These are phyloP conservation scores for Spheniscus humboldti DNA, from an alignment of 2,797 vertebrate species.

Conservation along the genomic window DNA sequence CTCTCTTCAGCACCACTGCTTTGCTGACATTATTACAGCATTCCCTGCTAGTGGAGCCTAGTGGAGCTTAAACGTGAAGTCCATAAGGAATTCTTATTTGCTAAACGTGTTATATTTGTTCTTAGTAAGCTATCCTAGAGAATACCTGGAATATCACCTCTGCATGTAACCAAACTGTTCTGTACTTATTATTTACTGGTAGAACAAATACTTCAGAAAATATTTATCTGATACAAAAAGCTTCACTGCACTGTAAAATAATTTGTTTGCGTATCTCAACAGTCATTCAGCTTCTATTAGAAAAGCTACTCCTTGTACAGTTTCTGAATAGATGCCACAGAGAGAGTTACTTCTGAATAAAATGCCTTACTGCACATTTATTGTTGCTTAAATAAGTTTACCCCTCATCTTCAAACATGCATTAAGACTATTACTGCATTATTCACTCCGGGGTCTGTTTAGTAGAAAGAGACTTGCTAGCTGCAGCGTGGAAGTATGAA, in stretches of 20 bases:
- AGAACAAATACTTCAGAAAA: not conserved
- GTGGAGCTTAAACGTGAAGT: not conserved
- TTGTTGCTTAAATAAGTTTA: not conserved
- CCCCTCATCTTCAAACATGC: not conserved
- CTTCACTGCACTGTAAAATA: not conserved
- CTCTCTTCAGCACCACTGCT: not conserved
- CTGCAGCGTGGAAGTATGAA: not conserved
- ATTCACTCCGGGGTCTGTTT: not conserved
- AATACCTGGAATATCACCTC: not conserved
- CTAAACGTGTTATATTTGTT: not conserved
- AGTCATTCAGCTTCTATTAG: not conserved
- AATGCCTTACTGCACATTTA: not conserved
- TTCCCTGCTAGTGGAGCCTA: not conserved
- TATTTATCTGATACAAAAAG: not conserved
- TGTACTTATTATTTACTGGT: not conserved
- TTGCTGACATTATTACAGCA: not conserved
- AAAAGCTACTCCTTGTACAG: not conserved
- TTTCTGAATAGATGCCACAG: not conserved
- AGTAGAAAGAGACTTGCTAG: not conserved
- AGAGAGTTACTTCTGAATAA: not conserved
- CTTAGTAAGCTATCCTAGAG: not conserved
- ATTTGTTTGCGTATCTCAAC: not conserved
- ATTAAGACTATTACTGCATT: not conserved
- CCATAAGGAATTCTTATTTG: not conserved
- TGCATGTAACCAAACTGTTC: not conserved